Base-by-base conservation (phyloP, 2,113 vertebrate genomes). In the Tamias sibiricus region DNA sequence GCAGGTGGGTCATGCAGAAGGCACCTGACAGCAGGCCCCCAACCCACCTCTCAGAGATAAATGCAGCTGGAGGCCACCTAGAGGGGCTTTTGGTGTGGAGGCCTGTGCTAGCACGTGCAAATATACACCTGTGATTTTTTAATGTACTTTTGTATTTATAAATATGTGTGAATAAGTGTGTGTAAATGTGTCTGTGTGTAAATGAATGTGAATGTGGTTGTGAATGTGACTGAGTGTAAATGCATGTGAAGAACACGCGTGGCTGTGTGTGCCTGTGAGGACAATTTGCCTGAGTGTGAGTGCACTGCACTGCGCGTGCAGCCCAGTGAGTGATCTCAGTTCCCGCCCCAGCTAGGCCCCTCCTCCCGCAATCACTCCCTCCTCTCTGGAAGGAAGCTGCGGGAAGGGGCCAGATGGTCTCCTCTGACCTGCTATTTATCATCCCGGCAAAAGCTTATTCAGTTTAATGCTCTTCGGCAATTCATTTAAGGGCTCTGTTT, bases 401-500 rank as follows among this genome's bases (percentile, higher is more conserved):
- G 98, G 91, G 92, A 97, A 96, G 92, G 85, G 98, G 97, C 98
- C 99, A 99, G 99, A 99, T 99, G 99, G 99, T 98, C 98, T 98
- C 98, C 97, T 97, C 97, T 98, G 97, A 98, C 98, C 98, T 96
- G 96, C 97, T 98, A 97, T 99, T 99, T 98, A 97, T 98, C 98
- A 95, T 98, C 96, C 98, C 93, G 74, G 97, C 98, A 94, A 99
- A 98, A 97, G 98, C 98, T 98, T 98, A 98, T 98, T 99, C 99
- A 98, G 98, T 98, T 98, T 98, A 96, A 98, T 98, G 98, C 98
- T 98, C 98, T 98, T 97, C 98, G 97, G 98, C 98, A 98, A 98
- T 99, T 98, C 98, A 98, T 98, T 98, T 97, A 98, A 98, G 98
- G 99, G 98, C 98, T 98, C 98, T 99, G 99, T 99, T 99, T 99